Evolutionary conservation across 2,797 vertebrate species (phyloP).

Genomic region (Tachyglossus aculeatus): DNA sequence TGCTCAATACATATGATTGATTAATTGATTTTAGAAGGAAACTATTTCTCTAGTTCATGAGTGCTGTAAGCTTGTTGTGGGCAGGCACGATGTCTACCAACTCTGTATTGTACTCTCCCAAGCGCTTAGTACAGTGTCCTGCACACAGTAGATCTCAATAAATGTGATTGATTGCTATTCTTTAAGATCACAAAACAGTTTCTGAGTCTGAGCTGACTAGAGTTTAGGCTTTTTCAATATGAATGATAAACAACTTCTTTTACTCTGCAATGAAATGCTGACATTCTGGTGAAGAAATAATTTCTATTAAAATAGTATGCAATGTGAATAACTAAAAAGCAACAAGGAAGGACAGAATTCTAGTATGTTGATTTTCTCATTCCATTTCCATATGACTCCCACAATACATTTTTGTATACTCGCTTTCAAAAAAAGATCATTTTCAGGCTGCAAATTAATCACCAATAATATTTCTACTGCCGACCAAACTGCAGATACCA

Average conservation of each 20-base stretch:
- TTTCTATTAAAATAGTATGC: constrained; percentile 49
- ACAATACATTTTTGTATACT: constrained; percentile 24
- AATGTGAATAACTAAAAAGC: constrained; percentile 36
- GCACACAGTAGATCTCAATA: no score
- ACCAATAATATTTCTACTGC: no score
- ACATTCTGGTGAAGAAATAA: constrained; percentile 46
- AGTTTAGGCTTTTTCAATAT: constrained; percentile 19
- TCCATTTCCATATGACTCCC: constrained; percentile 16
- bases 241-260: constrained; percentile 27
- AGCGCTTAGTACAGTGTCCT: no score
- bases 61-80: no score
- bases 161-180: background rate
- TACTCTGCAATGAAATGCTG: constrained; percentile 29
- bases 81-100: no score
- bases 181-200: constrained; percentile 54
- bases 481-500: no score
- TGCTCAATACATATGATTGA: no score
- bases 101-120: no score
- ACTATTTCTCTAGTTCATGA: constrained; percentile 41
- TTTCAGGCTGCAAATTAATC: constrained; percentile 51
- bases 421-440: background rate
- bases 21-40: constrained; percentile 12
- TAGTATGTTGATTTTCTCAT: constrained; percentile 35
- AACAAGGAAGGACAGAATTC: constrained; percentile 40
- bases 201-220: constrained; percentile 35